phyloP scores from a whole-genome alignment of 2,113 vertebrate species.

The Papio anubis region DNA sequence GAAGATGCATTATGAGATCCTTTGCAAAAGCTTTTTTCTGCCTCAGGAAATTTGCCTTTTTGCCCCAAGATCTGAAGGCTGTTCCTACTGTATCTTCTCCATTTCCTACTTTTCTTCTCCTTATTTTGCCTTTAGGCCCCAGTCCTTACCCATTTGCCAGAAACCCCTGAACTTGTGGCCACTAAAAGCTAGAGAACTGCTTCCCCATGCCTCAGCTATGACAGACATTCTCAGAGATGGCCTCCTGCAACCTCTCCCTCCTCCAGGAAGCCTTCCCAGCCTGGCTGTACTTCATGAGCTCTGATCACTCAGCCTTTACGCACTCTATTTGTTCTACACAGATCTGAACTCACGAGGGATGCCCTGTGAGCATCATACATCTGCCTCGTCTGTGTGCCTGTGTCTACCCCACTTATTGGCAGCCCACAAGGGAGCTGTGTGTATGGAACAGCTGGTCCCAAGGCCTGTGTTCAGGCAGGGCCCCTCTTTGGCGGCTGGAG shows the following conservation, averaged over 20 bases:
- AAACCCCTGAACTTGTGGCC: not conserved
- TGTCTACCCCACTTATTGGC: conserved; percentile 24
- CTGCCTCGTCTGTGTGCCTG: not conserved
- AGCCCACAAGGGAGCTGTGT: conserved; percentile 26
- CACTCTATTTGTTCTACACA: not conserved
- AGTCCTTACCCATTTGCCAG: not conserved
- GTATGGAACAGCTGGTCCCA: conserved; percentile 66
- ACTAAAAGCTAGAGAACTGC: not conserved
- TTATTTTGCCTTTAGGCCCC: not conserved
- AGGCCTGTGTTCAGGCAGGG: conserved; percentile 41
- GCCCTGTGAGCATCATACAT: not conserved
- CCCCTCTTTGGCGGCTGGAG: conserved; percentile 8
- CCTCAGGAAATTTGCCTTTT: not conserved
- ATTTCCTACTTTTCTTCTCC: not conserved
- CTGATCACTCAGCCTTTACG: not conserved
- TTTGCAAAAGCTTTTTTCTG: not conserved
- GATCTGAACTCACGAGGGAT: not conserved
- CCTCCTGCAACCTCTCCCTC: not conserved
- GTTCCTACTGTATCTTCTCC: not conserved
- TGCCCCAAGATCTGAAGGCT: not conserved
- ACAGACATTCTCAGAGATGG: not conserved
- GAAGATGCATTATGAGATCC: not conserved
- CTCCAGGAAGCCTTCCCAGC: not conserved
- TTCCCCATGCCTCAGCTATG: not conserved
- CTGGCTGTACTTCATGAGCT: not conserved